phyloP scores from a whole-genome alignment of 2,797 vertebrate genomes.

The Helostoma temminkii region DNA sequence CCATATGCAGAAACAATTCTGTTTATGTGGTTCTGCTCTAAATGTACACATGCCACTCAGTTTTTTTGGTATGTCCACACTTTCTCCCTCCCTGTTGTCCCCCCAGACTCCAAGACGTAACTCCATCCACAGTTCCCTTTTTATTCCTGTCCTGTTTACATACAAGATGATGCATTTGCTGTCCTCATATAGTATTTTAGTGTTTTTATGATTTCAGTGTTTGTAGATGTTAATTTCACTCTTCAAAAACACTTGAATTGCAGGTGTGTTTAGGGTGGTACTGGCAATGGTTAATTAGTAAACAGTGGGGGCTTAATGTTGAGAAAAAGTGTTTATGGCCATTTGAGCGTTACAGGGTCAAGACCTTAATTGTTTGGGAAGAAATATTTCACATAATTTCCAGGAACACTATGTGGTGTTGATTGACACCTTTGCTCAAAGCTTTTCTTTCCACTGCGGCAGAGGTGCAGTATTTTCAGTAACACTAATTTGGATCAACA shows the following conservation, averaged over 20 bases:
- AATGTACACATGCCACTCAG: constrained; percentile 53
- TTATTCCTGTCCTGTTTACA: constrained; percentile 38
- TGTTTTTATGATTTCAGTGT: neutral
- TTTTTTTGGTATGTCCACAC: constrained; percentile 54
- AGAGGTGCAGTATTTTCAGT: constrained; percentile 1
- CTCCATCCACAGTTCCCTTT: constrained; percentile 49
- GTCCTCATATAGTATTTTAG: neutral
- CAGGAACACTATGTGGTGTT: constrained; percentile 1
- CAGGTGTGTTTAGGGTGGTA: constrained; percentile 5
- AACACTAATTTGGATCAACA: neutral
- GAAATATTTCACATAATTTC: constrained; percentile 18
- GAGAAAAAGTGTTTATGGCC: constrained; percentile 17
- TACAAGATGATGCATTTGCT: constrained; percentile 16
- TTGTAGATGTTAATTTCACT: neutral
- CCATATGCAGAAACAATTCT: neutral
- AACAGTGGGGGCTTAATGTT: constrained; percentile 11
- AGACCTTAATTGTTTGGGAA: constrained; percentile 6
- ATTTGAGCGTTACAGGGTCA: constrained; percentile 26
- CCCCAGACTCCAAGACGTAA: constrained; percentile 49
- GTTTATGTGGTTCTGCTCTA: constrained; percentile 15
- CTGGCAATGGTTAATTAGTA: constrained; percentile 30
- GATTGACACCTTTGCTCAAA: constrained; percentile 15
- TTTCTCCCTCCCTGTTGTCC: constrained; percentile 57
- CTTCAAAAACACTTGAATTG: constrained; percentile 5
- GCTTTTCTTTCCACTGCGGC: neutral